Percentiles rank a stretch among this genome's conserved stretches.
These are phyloP conservation scores for Aegithalos caudatus DNA, from an alignment of 2,113 vertebrate species.

Conservation along the genomic window DNA sequence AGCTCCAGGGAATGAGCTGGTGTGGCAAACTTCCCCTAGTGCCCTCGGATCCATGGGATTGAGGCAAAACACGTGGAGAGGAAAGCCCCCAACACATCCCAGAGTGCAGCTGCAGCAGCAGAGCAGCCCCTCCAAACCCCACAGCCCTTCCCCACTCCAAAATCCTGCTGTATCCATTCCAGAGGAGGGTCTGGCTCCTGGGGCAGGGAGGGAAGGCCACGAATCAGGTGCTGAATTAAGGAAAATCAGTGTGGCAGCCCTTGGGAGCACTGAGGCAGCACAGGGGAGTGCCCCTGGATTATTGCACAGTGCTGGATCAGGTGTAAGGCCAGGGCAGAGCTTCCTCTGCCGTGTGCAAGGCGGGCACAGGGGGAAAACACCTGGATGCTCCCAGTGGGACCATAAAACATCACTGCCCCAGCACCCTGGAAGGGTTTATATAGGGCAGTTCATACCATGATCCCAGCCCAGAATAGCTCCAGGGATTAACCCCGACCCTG, in stretches of 20 bases:
- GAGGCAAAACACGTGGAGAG: not conserved
- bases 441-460: conserved; percentile 83
- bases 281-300: not conserved
- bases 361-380: not conserved
- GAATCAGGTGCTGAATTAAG: not conserved
- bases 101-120: accelerated
- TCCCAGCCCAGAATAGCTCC: conserved; percentile 33
- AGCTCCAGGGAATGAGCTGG: not conserved
- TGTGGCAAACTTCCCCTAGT: accelerated
- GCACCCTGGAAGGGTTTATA: conserved; percentile 74
- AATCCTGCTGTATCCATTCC: accelerated
- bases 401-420: conserved; percentile 79
- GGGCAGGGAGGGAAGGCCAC: not conserved
- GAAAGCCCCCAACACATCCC: not conserved
- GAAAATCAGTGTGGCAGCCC: not conserved
- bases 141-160: not conserved
- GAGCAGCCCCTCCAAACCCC: not conserved
- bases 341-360: not conserved
- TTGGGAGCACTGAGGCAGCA: not conserved
- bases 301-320: not conserved
- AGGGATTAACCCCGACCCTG: not conserved
- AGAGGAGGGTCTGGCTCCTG: not conserved
- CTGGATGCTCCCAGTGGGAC: not conserved
- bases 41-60: accelerated
- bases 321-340: not conserved